These are phyloP conservation scores for Charina bottae DNA, from an alignment of 2,113 vertebrate genomes.

Conservation along the genomic window DNA sequence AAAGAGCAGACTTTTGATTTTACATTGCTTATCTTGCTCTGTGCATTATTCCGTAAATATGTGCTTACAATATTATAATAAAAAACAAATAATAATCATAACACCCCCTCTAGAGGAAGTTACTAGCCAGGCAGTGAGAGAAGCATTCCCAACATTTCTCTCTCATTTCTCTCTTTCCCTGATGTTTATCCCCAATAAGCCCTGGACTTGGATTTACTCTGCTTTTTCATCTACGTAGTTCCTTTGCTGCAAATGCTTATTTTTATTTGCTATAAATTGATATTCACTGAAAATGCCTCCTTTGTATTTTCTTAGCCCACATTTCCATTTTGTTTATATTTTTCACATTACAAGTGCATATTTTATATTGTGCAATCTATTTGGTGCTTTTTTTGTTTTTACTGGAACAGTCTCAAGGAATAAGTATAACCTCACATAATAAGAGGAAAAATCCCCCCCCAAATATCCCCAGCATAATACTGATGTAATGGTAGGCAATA, in stretches of 20 bases:
- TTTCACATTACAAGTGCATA: background rate
- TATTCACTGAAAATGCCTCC: background rate
- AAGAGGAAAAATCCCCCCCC: background rate
- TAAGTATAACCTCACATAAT: background rate
- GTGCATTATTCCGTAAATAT: background rate
- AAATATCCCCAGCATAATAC: background rate
- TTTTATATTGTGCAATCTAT: background rate
- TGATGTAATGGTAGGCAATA: background rate
- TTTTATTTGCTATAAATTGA: background rate
- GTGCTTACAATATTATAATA: background rate
- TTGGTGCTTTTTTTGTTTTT: background rate
- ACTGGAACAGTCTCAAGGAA: background rate
- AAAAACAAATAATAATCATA: background rate
- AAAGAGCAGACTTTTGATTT: background rate
- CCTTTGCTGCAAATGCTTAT: background rate
- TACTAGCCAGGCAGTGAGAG: background rate
- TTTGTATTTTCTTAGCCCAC: background rate
- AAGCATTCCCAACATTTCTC: background rate
- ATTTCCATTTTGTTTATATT: background rate
- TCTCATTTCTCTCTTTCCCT: too few species aligned
- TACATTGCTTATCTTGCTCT: background rate
- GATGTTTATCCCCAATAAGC: background rate
- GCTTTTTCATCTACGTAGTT: background rate
- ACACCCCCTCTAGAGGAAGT: background rate
- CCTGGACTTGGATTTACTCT: background rate